phyloP scores from a whole-genome alignment of 2,888 invertebrate genomes.

The Keiferia lycopersicella region DNA sequence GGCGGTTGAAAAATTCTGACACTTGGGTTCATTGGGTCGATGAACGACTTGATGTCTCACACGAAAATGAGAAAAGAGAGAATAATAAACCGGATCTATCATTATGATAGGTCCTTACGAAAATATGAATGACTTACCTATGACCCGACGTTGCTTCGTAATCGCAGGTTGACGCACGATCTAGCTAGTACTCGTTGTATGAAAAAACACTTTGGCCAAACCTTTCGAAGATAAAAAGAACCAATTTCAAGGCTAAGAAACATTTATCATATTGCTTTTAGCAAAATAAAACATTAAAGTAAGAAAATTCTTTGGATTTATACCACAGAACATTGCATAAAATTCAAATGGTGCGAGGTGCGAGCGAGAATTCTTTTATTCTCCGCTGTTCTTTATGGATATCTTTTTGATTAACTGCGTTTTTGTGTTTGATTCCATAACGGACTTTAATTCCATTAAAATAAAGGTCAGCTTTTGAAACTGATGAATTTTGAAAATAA shows the following conservation, averaged over 20 bases:
- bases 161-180: no score
- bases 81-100: no score
- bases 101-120: no score
- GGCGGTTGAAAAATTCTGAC: no score
- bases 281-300: conserved; percentile 15
- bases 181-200: no score
- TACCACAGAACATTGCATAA: background rate
- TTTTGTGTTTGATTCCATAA: conserved; percentile 24
- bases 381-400: conserved; percentile 24
- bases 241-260: background rate
- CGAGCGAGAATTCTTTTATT: conserved; percentile 7
- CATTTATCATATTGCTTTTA: conserved; percentile 16
- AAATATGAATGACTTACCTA: no score
- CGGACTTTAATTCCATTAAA: background rate
- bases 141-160: no score
- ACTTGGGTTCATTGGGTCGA: no score
- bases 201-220: no score
- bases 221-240: background rate
- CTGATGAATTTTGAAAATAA: background rate
- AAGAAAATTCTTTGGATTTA: conserved; percentile 10
- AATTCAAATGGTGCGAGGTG: background rate
- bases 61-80: no score
- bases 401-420: conserved; percentile 45
- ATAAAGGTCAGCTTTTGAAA: background rate
- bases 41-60: no score